These are phyloP conservation scores for Cynodonichthys magdalenae DNA, from an alignment of 2,797 vertebrate genomes.

Conservation along the genomic window DNA sequence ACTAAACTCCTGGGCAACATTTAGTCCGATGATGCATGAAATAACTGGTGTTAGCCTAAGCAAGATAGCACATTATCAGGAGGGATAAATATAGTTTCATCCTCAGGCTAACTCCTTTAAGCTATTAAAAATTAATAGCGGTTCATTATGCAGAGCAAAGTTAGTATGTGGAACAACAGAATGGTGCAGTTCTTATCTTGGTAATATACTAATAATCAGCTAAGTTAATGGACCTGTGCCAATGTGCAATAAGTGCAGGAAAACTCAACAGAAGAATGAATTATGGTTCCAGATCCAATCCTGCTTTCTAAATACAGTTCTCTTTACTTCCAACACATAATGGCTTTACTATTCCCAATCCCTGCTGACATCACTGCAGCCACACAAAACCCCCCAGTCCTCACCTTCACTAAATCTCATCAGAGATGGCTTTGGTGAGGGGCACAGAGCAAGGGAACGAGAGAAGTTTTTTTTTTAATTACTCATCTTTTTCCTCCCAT, in stretches of 20 bases:
- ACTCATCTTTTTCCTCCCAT: slow-evolving; percentile 23
- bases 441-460: slow-evolving; percentile 11
- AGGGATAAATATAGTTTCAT: slow-evolving; percentile 47
- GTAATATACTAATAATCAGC: slow-evolving; percentile 66
- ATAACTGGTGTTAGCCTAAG: slow-evolving; percentile 31
- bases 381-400: slow-evolving; percentile 44
- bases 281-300: slow-evolving; percentile 44
- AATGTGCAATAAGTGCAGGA: slow-evolving; percentile 62
- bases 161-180: slow-evolving; percentile 51
- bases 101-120: slow-evolving; percentile 58
- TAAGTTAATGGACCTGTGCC: slow-evolving; percentile 63
- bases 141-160: slow-evolving; percentile 57
- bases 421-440: slow-evolving; percentile 51
- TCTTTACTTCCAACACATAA: slow-evolving; percentile 53
- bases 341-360: slow-evolving; percentile 59
- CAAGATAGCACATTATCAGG: slow-evolving; percentile 32
- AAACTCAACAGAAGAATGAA: slow-evolving; percentile 44
- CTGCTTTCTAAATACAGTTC: slow-evolving; percentile 60
- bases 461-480: slow-evolving; percentile 14
- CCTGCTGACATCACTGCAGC: slow-evolving; percentile 55
- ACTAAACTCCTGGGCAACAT: slow-evolving; percentile 38
- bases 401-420: slow-evolving; percentile 59
- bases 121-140: slow-evolving; percentile 64
- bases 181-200: slow-evolving; percentile 47
- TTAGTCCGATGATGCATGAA: slow-evolving; percentile 29